Evolutionary conservation across 2,888 invertebrate species (phyloP), one percentile per base, ranked within the genome.

Genomic region (Acanthopleura granulata): DNA sequence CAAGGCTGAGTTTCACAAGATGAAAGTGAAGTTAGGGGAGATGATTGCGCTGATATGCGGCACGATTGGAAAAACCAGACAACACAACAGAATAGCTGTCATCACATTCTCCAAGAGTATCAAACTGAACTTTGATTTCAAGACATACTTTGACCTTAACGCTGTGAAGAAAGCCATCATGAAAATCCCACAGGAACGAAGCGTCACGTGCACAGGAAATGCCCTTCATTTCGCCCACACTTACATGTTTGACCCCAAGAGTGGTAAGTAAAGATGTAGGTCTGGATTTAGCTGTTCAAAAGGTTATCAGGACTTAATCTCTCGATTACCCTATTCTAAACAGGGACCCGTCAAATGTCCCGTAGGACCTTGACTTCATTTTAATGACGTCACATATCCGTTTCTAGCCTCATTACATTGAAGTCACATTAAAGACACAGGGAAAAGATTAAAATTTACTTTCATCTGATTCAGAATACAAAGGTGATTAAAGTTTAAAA

Each of bases 181-280:
- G 6, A 27, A 66, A 15, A 66, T 66, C 25, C 66, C 66, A 22
- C 66, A 66, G 25, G 66, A 66, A 14, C 22, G 66, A 22, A 66
- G 29, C 18, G 6, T 22, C 6, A 66, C 66, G 4, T 66, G 66
- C 29, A 66, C 66, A 6, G 66, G 25, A 66, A 25, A 66, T 25
- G 66, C 66, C 25, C 25, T 66, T 66, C 66, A 27, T 14, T 66
- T 66, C 29, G 66, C 66, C 25, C 22, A 27, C 25, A 27, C 22
- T 14, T 22, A 16, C 25, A 66, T 66, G 66, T 66, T 66, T 27
- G 66, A 66, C 25, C 66, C 66, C 29, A 66, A 27, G 6, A 66
- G 29, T 27, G 66, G 66, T 66, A 66, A 66, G 66, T 22, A n/a
- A 57, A 40, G n/a, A n/a, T n/a, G n/a, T n/a, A n/a, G n/a, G n/a